Evolutionary conservation across 2,113 vertebrate genomes (phyloP).

Genomic region (Saiga tatarica): DNA sequence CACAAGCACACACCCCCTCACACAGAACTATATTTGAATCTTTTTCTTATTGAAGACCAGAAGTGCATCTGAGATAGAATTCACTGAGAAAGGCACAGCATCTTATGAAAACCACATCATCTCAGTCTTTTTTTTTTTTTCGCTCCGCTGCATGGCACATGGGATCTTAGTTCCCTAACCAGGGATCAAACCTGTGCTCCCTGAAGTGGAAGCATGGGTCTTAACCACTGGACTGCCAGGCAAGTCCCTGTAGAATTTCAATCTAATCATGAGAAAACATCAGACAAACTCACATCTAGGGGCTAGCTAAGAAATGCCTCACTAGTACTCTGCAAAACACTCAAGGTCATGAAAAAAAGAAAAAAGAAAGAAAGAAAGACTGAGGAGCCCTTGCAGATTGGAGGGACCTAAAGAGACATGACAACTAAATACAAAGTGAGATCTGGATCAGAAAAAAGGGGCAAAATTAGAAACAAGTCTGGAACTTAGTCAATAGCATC

Average conservation of each 20-base stretch:
- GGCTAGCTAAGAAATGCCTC: background rate
- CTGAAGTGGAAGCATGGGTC: background rate
- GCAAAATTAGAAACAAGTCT: background rate
- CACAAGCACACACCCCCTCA: background rate
- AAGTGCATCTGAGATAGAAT: background rate
- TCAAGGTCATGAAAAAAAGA: background rate
- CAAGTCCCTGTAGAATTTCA: background rate
- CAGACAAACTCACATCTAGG: background rate
- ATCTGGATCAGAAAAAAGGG: background rate
- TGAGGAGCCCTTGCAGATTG: background rate
- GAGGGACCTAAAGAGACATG: background rate
- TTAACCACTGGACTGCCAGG: background rate
- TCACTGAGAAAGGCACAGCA: background rate
- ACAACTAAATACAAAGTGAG: background rate
- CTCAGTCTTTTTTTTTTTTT: background rate
- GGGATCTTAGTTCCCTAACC: background rate
- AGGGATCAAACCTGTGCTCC: background rate
- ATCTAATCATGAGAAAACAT: background rate
- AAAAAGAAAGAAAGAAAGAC: background rate
- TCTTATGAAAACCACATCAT: background rate
- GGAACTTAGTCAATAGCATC: background rate
- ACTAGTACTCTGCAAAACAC: background rate
- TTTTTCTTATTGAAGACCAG: background rate
- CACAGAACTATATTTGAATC: background rate
- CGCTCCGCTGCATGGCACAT: background rate